These are phyloP conservation scores for Oligia fasciuncula DNA, from an alignment of 2,888 invertebrate genomes.

Conservation along the genomic window DNA sequence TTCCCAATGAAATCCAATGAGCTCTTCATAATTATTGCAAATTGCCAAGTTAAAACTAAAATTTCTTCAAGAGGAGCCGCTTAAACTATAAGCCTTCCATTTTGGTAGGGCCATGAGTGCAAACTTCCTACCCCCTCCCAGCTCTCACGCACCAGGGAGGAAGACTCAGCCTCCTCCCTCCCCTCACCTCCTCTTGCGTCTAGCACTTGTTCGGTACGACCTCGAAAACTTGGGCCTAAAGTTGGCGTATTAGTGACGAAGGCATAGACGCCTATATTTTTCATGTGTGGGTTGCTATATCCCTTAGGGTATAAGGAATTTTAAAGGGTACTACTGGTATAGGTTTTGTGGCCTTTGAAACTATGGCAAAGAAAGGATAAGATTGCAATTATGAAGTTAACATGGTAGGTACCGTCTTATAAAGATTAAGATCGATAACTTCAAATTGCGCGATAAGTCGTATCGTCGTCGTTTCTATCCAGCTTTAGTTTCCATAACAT, in stretches of 20 bases:
- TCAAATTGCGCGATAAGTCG: neutral
- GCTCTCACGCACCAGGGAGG: constrained; percentile 70
- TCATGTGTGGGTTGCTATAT: constrained; percentile 42
- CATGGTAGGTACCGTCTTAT: neutral
- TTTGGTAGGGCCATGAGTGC: constrained; percentile 77
- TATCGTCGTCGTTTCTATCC: neutral
- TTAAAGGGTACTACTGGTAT: constrained; percentile 18
- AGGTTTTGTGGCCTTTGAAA: constrained; percentile 33
- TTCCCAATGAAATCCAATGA: constrained; percentile 46
- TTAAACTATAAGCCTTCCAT: constrained; percentile 73
- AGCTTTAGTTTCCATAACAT: neutral
- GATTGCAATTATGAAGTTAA: constrained; percentile 24
- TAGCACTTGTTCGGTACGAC: constrained; percentile 82
- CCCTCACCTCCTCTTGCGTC: constrained; percentile 74
- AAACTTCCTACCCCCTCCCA: constrained; percentile 73
- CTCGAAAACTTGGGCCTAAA: constrained; percentile 81
- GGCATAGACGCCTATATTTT: constrained; percentile 57
- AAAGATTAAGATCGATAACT: neutral
- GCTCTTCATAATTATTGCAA: constrained; percentile 54
- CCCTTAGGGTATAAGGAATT: constrained; percentile 42
- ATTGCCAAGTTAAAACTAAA: constrained; percentile 60
- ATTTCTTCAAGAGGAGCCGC: constrained; percentile 57
- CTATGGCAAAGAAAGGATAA: constrained; percentile 8
- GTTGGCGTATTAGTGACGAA: constrained; percentile 61
- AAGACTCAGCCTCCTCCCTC: constrained; percentile 58